These are phyloP conservation scores for Gallinago nigripennis DNA, from an alignment of 2,797 vertebrate species.

Conservation along the genomic window DNA sequence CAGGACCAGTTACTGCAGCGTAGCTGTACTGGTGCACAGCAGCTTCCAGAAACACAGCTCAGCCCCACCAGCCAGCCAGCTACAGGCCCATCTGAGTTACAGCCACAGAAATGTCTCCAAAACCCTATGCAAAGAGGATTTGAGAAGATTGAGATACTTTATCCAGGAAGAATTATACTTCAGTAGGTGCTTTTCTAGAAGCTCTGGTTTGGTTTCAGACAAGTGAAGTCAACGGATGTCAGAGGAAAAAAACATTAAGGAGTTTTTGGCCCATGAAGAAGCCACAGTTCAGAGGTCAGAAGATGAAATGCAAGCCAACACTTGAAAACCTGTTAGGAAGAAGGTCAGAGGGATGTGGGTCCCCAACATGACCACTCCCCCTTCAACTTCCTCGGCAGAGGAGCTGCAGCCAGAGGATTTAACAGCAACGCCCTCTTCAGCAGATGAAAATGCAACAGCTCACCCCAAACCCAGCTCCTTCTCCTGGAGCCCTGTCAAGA, in stretches of 20 bases:
- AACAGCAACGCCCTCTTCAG: background rate
- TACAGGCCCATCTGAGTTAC: background rate
- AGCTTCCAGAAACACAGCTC: background rate
- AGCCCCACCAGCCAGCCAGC: background rate
- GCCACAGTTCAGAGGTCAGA: background rate
- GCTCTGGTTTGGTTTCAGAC: background rate
- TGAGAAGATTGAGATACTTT: fast-evolving
- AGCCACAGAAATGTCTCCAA: background rate
- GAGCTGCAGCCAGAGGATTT: background rate
- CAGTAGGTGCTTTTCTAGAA: background rate
- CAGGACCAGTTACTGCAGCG: background rate
- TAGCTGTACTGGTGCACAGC: fast-evolving
- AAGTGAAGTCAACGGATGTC: background rate
- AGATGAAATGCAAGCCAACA: background rate
- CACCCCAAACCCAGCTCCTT: background rate
- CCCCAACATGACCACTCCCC: background rate
- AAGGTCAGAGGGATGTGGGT: background rate
- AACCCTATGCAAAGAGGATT: fast-evolving
- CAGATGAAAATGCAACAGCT: background rate
- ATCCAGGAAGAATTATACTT: background rate
- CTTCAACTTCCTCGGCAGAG: background rate
- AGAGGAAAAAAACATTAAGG: background rate
- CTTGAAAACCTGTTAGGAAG: background rate
- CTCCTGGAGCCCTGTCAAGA: background rate
- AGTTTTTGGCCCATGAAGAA: background rate